Evolutionary conservation across 2,888 invertebrate genomes (phyloP).

Genomic region (Acanthococcus lagerstroemiae): DNA sequence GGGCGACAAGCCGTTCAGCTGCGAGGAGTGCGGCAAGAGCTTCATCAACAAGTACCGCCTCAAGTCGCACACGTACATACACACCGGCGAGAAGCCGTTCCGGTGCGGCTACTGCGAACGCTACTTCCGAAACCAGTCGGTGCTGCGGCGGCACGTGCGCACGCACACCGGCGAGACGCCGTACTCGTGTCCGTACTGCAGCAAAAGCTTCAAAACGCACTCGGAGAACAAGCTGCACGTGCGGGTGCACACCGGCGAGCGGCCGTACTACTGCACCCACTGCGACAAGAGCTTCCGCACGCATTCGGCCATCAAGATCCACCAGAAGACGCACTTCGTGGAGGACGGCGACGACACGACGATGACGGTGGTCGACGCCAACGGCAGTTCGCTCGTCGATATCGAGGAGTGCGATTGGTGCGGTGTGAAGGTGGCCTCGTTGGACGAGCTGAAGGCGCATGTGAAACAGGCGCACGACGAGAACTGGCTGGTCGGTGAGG

Average conservation of each 20-base stretch:
- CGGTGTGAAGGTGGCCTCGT: neutral
- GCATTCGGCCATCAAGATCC: constrained; percentile 29
- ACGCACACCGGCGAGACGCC: constrained; percentile 28
- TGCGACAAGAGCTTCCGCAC: constrained; percentile 24
- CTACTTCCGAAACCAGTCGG: constrained; percentile 30
- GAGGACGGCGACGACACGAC: neutral
- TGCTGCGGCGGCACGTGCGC: constrained; percentile 19
- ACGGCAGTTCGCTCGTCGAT: neutral
- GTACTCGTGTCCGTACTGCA: constrained; percentile 24
- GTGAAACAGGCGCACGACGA: neutral
- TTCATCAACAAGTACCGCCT: constrained; percentile 33
- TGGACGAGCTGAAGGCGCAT: neutral
- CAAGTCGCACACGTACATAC: constrained; percentile 32
- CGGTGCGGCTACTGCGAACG: constrained; percentile 32
- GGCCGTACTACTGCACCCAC: constrained; percentile 11
- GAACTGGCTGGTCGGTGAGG: neutral
- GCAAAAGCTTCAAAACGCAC: constrained; percentile 26
- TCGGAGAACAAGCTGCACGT: constrained; percentile 27
- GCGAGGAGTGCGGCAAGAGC: constrained; percentile 32
- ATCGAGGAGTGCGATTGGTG: neutral
- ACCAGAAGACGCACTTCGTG: constrained; percentile 7
- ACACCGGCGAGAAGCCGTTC: constrained; percentile 33
- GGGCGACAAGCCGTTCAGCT: constrained; percentile 32
- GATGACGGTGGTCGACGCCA: neutral
- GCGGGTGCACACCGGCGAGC: constrained; percentile 25